phyloP scores from a whole-genome alignment of 2,797 vertebrate genomes.

The Silurus lanzhouensis region DNA sequence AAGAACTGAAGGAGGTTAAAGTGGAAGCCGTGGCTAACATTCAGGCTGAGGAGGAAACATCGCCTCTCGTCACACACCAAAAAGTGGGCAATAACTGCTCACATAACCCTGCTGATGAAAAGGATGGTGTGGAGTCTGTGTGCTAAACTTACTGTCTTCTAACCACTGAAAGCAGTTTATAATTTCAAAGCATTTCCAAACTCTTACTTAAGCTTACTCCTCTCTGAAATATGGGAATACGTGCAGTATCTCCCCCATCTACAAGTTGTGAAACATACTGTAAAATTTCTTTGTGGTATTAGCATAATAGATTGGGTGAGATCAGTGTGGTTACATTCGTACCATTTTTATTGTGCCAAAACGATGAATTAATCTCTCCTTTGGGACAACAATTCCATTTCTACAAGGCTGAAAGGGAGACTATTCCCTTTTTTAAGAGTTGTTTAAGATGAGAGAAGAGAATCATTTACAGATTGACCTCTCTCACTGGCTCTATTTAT shows the following conservation, averaged over 20 bases:
- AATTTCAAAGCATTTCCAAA: conserved; percentile 35
- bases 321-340: conserved; percentile 16
- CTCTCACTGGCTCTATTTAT: conserved; percentile 41
- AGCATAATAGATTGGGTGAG: conserved; percentile 23
- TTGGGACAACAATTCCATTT: conserved; percentile 2
- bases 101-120: conserved; percentile 56
- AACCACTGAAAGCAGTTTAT: conserved; percentile 38
- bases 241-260: conserved; percentile 12
- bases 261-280: conserved; percentile 18
- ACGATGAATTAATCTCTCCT: conserved; percentile 22
- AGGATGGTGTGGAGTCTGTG: conserved; percentile 73
- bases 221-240: conserved; percentile 17
- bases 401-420: conserved; percentile 40
- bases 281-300: conserved; percentile 35
- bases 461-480: conserved; percentile 51
- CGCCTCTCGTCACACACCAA: conserved; percentile 85
- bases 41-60: conserved; percentile 86
- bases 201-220: conserved; percentile 22
- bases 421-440: conserved; percentile 14
- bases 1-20: conserved; percentile 82
- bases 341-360: conserved; percentile 37
- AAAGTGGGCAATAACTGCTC: conserved; percentile 58
- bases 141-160: conserved; percentile 64
- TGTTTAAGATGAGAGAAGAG: conserved; percentile 28
- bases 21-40: conserved; percentile 87